Evolutionary conservation across 64 coral and sea anemone genomes (phyloP), one percentile per base, ranked within the genome.

Genomic region (Montipora capricornis): DNA sequence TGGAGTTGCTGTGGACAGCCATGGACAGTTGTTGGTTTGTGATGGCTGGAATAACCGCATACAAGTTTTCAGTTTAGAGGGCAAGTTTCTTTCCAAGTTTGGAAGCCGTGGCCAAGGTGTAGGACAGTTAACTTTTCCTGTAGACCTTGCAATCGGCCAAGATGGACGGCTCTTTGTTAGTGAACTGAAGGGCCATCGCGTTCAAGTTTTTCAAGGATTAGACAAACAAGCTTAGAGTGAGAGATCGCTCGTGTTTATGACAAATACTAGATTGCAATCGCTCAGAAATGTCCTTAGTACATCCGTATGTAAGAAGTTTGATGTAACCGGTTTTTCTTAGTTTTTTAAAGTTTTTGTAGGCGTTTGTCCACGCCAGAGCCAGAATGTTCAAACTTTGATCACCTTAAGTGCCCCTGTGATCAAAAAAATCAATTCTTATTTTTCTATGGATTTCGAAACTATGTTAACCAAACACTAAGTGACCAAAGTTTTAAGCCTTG

Each of bases 31-130:
- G 10, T 29, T 94, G 46, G 80, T 94, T 3, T 90, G 87, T 4
- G 93, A 94, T 68, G 88, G 93, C 17, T 70, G 80, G 48, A 94
- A 94, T 68, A 88, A 94, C 44, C 48, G 93, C 20, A 75, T 94
- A 17, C 93, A 94, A 71, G 93, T 94, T 0, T 90, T 89, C 20
- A 76, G 19, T 20, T 8, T 57, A 5, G 80, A 90, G 13, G 86
- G 87, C 19, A 76, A 77, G 67, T 94, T 94, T 61, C 62, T 88
- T 5, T 58, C 77, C 48, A 88, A 70, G 68, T 93, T 93, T 93
- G 92, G 92, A 70, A 73, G 82, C 47, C 82, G 82, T 71, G 82
- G 82, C 8, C 67, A 73, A 73, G 66, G 17, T 71, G 2, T 47
- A 50, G 82, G 82, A 86, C 82, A 86, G 66, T 86, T 71, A 49